phyloP scores from a whole-genome alignment of 2,797 vertebrate genomes.

The Eidolon dupreanum region DNA sequence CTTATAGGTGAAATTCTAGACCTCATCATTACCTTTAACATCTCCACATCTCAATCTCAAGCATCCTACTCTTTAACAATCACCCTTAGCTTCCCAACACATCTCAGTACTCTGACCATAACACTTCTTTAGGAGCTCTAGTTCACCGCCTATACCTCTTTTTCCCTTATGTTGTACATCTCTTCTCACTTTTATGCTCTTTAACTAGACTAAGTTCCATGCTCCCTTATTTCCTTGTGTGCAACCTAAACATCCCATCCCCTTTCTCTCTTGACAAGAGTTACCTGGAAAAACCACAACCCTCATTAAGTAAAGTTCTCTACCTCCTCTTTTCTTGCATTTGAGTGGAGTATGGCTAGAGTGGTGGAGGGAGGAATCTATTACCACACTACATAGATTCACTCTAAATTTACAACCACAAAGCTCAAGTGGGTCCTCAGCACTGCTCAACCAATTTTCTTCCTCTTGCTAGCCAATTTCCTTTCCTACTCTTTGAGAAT shows the following conservation, averaged over 20 bases:
- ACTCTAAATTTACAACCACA: slow-evolving; percentile 12
- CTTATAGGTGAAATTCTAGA: neutral
- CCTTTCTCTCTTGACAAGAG: neutral
- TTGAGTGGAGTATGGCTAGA: neutral
- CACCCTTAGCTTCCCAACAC: neutral
- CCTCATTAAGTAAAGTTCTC: neutral
- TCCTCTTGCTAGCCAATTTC: slow-evolving; percentile 34
- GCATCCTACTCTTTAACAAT: neutral
- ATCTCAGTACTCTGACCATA: neutral
- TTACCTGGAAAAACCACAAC: neutral
- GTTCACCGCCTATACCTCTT: neutral
- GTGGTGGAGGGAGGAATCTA: neutral
- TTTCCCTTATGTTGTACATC: neutral
- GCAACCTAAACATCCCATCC: neutral
- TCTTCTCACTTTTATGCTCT: neutral
- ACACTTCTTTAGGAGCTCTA: neutral
- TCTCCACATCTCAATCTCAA: neutral
- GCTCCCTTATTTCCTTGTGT: neutral
- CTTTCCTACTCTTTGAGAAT: slow-evolving; percentile 21
- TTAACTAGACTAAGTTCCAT: neutral
- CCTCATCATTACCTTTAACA: neutral
- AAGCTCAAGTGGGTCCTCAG: neutral
- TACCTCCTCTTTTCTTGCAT: neutral
- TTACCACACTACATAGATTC: neutral
- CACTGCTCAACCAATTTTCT: slow-evolving; percentile 10